Conservation (phyloP, 2,797 vertebrate species). For the Eleutherodactylus coqui region DNA sequence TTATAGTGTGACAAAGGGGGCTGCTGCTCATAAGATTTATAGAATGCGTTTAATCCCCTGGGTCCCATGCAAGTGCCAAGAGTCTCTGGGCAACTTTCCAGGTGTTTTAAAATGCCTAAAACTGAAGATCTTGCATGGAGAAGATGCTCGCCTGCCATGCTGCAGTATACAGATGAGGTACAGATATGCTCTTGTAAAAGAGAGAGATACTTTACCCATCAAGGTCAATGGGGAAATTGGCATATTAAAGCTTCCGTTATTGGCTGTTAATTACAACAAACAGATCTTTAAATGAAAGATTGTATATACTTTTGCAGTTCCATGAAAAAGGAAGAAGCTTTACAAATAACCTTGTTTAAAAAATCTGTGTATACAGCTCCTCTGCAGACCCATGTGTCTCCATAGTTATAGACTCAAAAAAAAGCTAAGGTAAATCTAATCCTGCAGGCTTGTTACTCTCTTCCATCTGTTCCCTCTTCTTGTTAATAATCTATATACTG, state of each 20-base stretch:
- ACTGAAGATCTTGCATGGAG: conserved; percentile 26
- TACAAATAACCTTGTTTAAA: no score
- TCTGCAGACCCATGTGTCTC: no score
- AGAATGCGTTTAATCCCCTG: conserved; percentile 12
- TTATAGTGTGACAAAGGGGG: conserved; percentile 24
- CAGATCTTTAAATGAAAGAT: no score
- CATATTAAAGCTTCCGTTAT: no score
- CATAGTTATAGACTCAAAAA: no score
- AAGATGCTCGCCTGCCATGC: conserved; percentile 6
- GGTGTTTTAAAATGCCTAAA: conserved; percentile 43
- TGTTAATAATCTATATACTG: no score
- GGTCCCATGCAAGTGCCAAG: conserved; percentile 7
- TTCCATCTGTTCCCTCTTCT: neutral
- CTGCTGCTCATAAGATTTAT: conserved; percentile 30
- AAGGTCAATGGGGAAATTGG: conserved; percentile 26
- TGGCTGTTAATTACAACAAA: no score
- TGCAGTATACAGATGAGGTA: conserved; percentile 24
- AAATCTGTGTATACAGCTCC: no score
- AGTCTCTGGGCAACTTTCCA: conserved; percentile 48
- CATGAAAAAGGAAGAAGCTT: no score
- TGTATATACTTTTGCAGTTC: neutral
- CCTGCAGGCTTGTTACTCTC: neutral
- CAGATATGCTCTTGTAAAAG: neutral
- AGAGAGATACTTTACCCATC: neutral
- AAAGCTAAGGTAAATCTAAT: no score